These are phyloP conservation scores for Paralvinella palmiformis DNA, from an alignment of 1,140 invertebrate species.

Conservation along the genomic window DNA sequence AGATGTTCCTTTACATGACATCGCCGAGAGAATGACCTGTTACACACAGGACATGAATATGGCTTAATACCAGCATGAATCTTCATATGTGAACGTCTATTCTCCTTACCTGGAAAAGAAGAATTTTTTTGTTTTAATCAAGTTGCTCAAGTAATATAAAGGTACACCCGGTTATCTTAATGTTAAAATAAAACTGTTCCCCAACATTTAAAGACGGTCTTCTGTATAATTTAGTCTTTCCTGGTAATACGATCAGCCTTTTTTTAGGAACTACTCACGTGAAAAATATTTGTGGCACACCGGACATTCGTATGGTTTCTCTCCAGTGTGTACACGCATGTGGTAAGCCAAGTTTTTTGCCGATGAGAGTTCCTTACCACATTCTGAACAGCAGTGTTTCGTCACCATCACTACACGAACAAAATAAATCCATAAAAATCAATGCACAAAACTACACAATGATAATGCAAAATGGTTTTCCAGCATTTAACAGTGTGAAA, in stretches of 20 bases:
- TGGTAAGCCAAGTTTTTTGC: too few species aligned
- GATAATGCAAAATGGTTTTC: background rate
- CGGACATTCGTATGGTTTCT: too few species aligned
- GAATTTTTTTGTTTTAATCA: background rate
- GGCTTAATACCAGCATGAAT: conserved; percentile 24
- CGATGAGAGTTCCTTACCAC: too few species aligned
- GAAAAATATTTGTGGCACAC: background rate
- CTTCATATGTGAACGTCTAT: background rate
- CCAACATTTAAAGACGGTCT: background rate
- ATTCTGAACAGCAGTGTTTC: too few species aligned
- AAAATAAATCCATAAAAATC: too few species aligned
- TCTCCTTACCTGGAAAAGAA: conserved; percentile 34
- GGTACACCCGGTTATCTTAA: too few species aligned
- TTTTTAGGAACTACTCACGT: background rate
- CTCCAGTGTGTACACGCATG: too few species aligned
- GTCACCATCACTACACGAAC: too few species aligned
- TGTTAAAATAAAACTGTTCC: background rate
- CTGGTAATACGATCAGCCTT: background rate
- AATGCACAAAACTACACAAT: background rate
- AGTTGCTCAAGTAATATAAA: background rate
- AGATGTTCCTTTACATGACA: conserved; percentile 44
- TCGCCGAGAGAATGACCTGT: conserved; percentile 38
- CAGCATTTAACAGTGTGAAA: conserved; percentile 14
- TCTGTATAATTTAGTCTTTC: background rate
- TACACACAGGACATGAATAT: conserved; percentile 27